Evolutionary conservation across 53 echinoderm and acorn worm genomes (phyloP), one percentile per base, ranked within the genome.

Genomic region (Holothuria leucospilota): DNA sequence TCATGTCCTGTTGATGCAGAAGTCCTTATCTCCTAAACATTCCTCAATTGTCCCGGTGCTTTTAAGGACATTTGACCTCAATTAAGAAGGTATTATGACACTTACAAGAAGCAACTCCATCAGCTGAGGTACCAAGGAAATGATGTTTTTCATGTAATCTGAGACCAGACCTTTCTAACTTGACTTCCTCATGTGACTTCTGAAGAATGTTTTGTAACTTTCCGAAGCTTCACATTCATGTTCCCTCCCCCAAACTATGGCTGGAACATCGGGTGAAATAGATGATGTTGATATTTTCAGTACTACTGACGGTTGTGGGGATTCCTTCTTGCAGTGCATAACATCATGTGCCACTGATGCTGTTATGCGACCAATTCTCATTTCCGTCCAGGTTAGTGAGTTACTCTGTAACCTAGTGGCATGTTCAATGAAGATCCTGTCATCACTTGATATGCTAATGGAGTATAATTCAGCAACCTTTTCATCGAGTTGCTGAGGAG

Each of bases 301-400:
- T 77, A 78, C 42, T 14, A 86, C 20, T 71, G 77, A 86, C 24
- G 56, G 72, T 63, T 77, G 25, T 56, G 87, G 87, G 11, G 77
- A 63, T 59, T 62, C 59, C 63, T 62, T 77, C 49, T 86, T 49
- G 20, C 77, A 77, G 64, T 78, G 77, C 14, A 77, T 29, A 2
- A 86, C 78, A 11, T 75, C 63, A 46, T 86, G 78, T 77, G 51
- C 77, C 39, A 62, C 27, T 24, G 73, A 72, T 30, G 87, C 87
- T 69, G 77, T 62, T 77, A 86, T 77, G 66, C 63, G 78, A 39
- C 87, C 87, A 25, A 78, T 75, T 63, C 87, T 77, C 30, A 77
- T 63, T n/a, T 86, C 87, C 18, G 39, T 62, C 87, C 77, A 86
- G 28, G 41, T 78, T 34, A 72, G 77, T 42, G 77, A 77, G 28